Evolutionary conservation across 1,140 invertebrate genomes (phyloP), one percentile per base, ranked within the genome.

Genomic region (Heterodera carotae): DNA sequence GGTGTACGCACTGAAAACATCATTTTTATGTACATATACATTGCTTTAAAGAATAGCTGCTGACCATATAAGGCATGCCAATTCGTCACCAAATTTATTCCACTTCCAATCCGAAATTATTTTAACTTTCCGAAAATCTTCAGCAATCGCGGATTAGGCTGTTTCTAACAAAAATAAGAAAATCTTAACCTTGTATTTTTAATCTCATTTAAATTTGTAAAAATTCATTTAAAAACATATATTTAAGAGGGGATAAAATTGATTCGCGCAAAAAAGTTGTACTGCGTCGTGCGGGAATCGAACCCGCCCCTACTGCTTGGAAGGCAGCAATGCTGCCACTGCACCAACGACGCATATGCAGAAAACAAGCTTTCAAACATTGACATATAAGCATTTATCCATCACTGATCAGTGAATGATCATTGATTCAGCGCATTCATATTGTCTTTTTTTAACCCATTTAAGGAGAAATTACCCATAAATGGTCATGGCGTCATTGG

Each of bases 1-100:
- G 1, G 96, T 99, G 88, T 97, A 97, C 27, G 95, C 96, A 22
- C 53, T 74, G 59, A 2, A n/a, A 25, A 69, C n/a, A n/a, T n/a
- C 86, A 96, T 99, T 85, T 95, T 98, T 76, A 71, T 31, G 69
- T 71, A 33, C 31, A 36, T 70, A 69, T 25, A 31, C 25, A 22
- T 56, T 56, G 10, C 53, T 56, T n/a, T 56, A n/a, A 56, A 56
- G n/a, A n/a, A n/a, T n/a, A n/a, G n/a, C n/a, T n/a, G n/a, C n/a
- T n/a, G n/a, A n/a, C n/a, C n/a, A n/a, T n/a, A n/a, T n/a, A n/a
- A n/a, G n/a, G n/a, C n/a, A n/a, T n/a, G n/a, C n/a, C n/a, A n/a
- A n/a, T n/a, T n/a, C n/a, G n/a, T n/a, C n/a, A n/a, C n/a, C n/a
- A n/a, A n/a, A n/a, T n/a, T n/a, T n/a, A n/a, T n/a, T n/a, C n/a